phyloP scores from a whole-genome alignment of 2,888 invertebrate genomes.

The Cactoblastis cactorum region DNA sequence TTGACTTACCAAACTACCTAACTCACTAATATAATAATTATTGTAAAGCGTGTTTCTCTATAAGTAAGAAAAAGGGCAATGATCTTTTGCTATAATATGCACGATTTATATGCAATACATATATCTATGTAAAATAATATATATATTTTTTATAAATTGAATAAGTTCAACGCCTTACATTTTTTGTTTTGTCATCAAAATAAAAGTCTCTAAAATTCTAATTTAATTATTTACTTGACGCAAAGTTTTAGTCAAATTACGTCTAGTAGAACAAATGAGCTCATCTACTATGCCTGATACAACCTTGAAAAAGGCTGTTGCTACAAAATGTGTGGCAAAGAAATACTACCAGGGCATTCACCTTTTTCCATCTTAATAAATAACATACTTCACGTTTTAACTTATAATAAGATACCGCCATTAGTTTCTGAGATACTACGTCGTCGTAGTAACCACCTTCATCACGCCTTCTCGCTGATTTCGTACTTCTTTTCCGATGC shows the following conservation, averaged over 20 bases:
- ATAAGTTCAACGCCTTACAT: too few relatives aligned
- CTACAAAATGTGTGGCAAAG: too few relatives aligned
- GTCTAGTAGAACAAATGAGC: too few relatives aligned
- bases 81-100: neutral
- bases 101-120: too few relatives aligned
- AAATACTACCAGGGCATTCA: neutral
- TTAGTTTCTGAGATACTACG: conserved; percentile 15
- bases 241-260: too few relatives aligned
- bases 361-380: neutral
- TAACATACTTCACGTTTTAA: neutral
- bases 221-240: too few relatives aligned
- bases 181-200: too few relatives aligned
- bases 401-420: neutral
- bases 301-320: too few relatives aligned
- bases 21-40: neutral
- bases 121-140: too few relatives aligned
- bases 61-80: neutral
- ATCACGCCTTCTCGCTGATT: conserved; percentile 63
- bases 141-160: too few relatives aligned
- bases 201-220: too few relatives aligned
- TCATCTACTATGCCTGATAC: too few relatives aligned
- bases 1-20: neutral
- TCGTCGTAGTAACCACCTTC: conserved; percentile 27
- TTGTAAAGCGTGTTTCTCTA: neutral
- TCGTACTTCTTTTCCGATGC: conserved; percentile 69